Base-by-base conservation (phyloP, 2,797 vertebrate genomes). In the Clarias pachynema region DNA sequence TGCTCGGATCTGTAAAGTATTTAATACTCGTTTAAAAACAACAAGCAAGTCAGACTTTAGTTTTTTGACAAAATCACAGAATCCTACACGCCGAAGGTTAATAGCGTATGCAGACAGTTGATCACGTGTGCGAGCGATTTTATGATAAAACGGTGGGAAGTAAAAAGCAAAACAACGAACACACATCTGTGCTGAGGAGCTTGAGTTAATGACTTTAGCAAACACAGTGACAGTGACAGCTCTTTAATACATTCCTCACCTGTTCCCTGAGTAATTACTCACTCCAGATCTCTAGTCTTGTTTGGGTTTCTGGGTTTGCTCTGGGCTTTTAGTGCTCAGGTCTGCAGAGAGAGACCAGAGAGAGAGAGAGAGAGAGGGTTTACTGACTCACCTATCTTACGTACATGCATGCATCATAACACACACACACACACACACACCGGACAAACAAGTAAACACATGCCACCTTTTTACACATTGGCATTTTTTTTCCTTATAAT, bases 111-210 rank as follows among this genome's bases (percentile, higher is more conserved):
- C n/a, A 31, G 72, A 69, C 62, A 14, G 85, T 68, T 53, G 70
- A 73, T 66, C 59, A 20, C 44, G 60, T n/a, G 63, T 73, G 80
- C 40, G 62, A 80, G 65, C 56, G 79, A 26, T 88, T 79, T 63
- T 87, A 85, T 77, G 91, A 91, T 90, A 83, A 86, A 59, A 49
- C 6, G 8, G 72, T 10, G 15, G 12, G 15, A 3, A 14, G 14
- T 12, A 86, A 89, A 89, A 88, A 79, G 87, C 85, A 84, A 86
- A 53, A 86, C 82, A 69, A 84, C 83, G 86, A 88, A 84, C 65
- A 78, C 93, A 93, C 72, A 87, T 93, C 89, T 91, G 91, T 93
- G 87, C 72, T 37, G 57, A 94, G 92, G 93, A 92, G 84, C 90
- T 88, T 90, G 89, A 82, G 89, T 86, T 82, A 87, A 88, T 59